Evolutionary conservation across 2,888 invertebrate species (phyloP), one percentile per base, ranked within the genome.

Genomic region (Folsomia manolachei): DNA sequence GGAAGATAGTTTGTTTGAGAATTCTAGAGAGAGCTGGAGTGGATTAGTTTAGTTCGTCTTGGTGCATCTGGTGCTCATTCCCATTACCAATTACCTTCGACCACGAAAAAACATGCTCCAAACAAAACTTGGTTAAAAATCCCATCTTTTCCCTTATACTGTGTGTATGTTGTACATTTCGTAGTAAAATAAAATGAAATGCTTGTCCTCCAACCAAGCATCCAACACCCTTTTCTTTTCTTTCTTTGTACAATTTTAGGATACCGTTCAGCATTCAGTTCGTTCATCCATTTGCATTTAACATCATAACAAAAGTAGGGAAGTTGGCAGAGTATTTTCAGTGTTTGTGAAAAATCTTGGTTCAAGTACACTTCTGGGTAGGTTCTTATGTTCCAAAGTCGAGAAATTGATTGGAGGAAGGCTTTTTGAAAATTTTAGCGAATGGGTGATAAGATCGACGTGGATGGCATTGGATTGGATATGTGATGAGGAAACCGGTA

Each of bases 1-100:
- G n/a, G n/a, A n/a, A n/a, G n/a, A n/a, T n/a, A n/a, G n/a, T n/a
- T n/a, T n/a, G 39, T 39, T 39, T 39, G 39, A 39, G 39, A 39
- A 39, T 14, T 9, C n/a, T 39, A 9, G 39, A 39, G 39, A 39
- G 39, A 39, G n/a, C 9, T 51, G 18, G 56, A 56, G 56, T 56
- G 56, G 56, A 56, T 56, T 56, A 56, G 56, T 19, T 18, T 56
- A 14, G 4, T 18, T 56, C 56, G 7, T 56, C 21, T 56, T 56
- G 56, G 56, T 56, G 56, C 56, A 56, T 56, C 56, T 56, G 56
- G 56, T 56, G 56, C 56, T 56, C 18, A 21, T 56, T 56, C 19
- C 21, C 18, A 21, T 56, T 56, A 7, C 21, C 56, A 56, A 56
- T 56, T 56, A 56, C 56, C 56, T 56, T 4, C 18, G 19, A 56